Conservation (phyloP, 64 coral and sea anemone species). For the Pocillopora damicornis region DNA sequence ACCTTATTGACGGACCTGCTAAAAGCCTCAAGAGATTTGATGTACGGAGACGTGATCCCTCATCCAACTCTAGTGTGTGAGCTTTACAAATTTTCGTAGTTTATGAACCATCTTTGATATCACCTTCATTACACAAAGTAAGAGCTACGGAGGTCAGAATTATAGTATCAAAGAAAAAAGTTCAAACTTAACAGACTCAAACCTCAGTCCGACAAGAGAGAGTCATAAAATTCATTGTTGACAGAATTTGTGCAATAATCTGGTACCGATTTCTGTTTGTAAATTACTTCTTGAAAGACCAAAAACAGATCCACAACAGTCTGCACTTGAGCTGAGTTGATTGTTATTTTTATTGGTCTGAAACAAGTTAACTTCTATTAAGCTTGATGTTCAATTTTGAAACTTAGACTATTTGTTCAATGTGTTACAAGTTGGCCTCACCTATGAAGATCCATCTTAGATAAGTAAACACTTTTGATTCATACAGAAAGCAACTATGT, state of each 20-base stretch:
- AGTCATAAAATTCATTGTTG: not conserved
- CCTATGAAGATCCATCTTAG: too few relatives aligned
- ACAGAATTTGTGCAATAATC: not conserved
- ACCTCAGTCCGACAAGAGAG: not conserved
- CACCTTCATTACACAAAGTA: too few relatives aligned
- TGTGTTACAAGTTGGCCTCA: too few relatives aligned
- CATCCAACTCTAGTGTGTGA: not conserved
- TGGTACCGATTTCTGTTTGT: not conserved
- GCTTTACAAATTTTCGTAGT: too few relatives aligned
- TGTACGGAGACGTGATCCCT: not conserved
- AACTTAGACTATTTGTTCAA: too few relatives aligned
- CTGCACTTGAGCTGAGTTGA: not conserved
- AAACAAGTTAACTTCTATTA: not conserved
- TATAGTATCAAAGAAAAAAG: not conserved
- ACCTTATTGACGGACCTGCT: not conserved
- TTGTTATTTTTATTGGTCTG: not conserved
- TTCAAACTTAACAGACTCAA: not conserved
- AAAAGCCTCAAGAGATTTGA: constrained; percentile 5
- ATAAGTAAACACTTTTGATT: too few relatives aligned
- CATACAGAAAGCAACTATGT: too few relatives aligned
- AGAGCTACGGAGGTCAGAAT: not conserved
- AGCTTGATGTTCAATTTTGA: not conserved
- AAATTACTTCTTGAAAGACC: not conserved
- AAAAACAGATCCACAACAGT: not conserved
- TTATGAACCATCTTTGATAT: too few relatives aligned